phyloP scores from a whole-genome alignment of 2,797 vertebrate species.

The Helostoma temminkii region DNA sequence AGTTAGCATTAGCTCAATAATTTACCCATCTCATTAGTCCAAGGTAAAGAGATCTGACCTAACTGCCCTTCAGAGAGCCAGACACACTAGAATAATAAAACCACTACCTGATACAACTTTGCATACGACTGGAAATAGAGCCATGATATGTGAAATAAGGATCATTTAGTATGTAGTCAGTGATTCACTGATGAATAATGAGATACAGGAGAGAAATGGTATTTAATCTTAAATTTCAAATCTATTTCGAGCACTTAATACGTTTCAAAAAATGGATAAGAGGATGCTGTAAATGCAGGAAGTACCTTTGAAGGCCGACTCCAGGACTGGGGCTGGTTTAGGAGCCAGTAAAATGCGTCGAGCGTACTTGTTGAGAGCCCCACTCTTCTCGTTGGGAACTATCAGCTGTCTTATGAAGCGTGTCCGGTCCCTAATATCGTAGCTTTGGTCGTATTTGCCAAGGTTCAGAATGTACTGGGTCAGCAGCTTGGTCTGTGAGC shows the following conservation, averaged over 20 bases:
- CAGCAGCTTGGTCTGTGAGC: conserved; percentile 94
- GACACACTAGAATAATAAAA: conserved; percentile 71
- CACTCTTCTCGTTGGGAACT: conserved; percentile 95
- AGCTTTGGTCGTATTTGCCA: conserved; percentile 98
- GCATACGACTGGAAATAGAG: conserved; percentile 46
- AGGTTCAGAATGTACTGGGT: conserved; percentile 99
- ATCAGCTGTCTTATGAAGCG: conserved; percentile 99
- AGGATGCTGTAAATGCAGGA: not conserved
- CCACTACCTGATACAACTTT: conserved; percentile 44
- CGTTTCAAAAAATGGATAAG: conserved; percentile 18
- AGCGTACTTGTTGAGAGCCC: conserved; percentile 96
- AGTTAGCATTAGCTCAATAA: conserved; percentile 78
- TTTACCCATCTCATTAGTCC: conserved; percentile 81
- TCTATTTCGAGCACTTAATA: conserved; percentile 13
- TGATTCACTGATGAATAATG: conserved; percentile 17
- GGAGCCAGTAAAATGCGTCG: conserved; percentile 95
- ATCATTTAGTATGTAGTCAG: conserved; percentile 31
- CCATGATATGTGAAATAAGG: conserved; percentile 38
- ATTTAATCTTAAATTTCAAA: conserved; percentile 16
- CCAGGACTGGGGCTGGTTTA: conserved; percentile 94
- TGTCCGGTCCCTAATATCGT: conserved; percentile 98
- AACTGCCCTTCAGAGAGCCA: conserved; percentile 76
- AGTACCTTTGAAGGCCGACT: conserved; percentile 97
- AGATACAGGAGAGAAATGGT: conserved; percentile 3
- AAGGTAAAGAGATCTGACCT: conserved; percentile 73